Conservation (phyloP, 1,140 invertebrate genomes). For the Cyphomyrmex costatus region DNA sequence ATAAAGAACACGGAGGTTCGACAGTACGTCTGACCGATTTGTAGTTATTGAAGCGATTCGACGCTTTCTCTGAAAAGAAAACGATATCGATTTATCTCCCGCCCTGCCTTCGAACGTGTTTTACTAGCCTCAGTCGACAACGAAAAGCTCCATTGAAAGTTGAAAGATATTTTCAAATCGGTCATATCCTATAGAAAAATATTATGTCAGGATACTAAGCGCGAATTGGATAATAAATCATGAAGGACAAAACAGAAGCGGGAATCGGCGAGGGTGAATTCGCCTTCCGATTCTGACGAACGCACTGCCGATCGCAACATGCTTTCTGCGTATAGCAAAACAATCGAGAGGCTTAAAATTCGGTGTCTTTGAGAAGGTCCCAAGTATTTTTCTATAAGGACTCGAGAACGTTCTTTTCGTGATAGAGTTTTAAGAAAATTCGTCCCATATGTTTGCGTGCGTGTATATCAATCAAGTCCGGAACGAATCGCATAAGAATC, state of each 20-base stretch:
- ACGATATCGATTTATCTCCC: constrained; percentile 37
- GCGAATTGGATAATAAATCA: not conserved
- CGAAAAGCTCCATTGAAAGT: constrained; percentile 33
- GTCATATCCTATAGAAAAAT: constrained; percentile 50
- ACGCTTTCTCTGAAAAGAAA: constrained; percentile 33
- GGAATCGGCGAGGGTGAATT: not conserved
- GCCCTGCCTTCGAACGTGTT: constrained; percentile 21
- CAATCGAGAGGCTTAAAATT: constrained; percentile 1
- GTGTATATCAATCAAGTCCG: constrained; percentile 39
- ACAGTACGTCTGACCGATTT: not conserved
- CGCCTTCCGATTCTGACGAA: not conserved
- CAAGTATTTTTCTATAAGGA: constrained; percentile 52
- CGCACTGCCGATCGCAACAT: constrained; percentile 44
- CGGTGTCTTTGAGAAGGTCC: constrained; percentile 28
- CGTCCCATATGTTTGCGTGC: constrained; percentile 29
- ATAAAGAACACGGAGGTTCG: not conserved
- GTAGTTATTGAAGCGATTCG: constrained; percentile 17
- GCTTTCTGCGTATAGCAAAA: constrained; percentile 23
- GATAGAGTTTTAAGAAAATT: constrained; percentile 34
- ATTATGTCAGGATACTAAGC: constrained; percentile 34
- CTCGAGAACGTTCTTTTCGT: constrained; percentile 37
- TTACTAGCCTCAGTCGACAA: constrained; percentile 42
- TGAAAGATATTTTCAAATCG: constrained; percentile 39
- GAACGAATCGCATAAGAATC: constrained; percentile 42
- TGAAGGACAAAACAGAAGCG: not conserved